Percentiles rank a stretch among this genome's conserved stretches.
Conservation (phyloP, 2,888 invertebrate genomes). For the Drosophila setosimentum region DNA sequence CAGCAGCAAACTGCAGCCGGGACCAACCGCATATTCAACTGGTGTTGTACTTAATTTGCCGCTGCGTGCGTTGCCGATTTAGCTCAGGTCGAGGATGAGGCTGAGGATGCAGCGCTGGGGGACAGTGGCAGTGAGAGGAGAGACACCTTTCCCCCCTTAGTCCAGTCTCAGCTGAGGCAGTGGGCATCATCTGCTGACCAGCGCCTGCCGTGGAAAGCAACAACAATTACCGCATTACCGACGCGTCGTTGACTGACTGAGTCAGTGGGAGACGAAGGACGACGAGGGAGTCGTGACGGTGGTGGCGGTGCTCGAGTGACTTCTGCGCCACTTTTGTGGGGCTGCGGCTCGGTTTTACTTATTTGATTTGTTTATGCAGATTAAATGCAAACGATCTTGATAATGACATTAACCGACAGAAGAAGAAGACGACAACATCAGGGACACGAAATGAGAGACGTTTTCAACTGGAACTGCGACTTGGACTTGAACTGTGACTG, state of each 20-base stretch:
- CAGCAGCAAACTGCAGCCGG: constrained; percentile 42
- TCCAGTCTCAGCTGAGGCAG: constrained; percentile 13
- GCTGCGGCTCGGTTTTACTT: constrained; percentile 63
- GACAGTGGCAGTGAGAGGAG: constrained; percentile 17
- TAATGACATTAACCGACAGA: constrained; percentile 84
- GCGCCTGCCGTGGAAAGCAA: constrained; percentile 47
- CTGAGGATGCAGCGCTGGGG: constrained; percentile 21
- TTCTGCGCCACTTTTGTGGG: constrained; percentile 75
- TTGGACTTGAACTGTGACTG: constrained; percentile 18
- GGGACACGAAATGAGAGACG: constrained; percentile 57
- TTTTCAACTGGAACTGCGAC: constrained; percentile 52
- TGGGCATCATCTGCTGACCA: constrained; percentile 39
- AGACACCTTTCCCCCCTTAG: constrained; percentile 22
- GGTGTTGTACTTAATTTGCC: constrained; percentile 79
- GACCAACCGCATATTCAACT: constrained; percentile 63
- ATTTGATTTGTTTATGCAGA: constrained; percentile 83
- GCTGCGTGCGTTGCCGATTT: constrained; percentile 79
- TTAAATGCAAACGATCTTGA: constrained; percentile 84
- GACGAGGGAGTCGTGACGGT: constrained; percentile 51
- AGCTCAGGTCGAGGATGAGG: constrained; percentile 33
- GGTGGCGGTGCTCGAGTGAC: constrained; percentile 53
- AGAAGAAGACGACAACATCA: constrained; percentile 67
- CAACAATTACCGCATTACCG: constrained; percentile 80
- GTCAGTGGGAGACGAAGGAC: constrained; percentile 32
- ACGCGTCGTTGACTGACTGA: constrained; percentile 73